Conservation (phyloP, 1,140 invertebrate species). For the Listronotus bonariensis region DNA sequence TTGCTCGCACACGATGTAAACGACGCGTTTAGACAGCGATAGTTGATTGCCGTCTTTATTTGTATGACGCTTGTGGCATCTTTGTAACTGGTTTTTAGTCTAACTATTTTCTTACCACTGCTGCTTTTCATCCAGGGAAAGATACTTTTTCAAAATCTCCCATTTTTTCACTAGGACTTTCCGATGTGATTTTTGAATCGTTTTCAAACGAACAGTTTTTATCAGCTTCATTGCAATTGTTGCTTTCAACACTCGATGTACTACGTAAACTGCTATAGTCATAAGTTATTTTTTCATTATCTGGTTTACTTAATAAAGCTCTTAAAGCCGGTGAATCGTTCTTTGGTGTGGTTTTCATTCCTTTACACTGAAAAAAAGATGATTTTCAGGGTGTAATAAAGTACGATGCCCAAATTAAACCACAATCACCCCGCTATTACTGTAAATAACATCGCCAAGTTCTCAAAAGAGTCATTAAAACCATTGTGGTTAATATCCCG, state of each 20-base stretch:
- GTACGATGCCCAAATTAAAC: too few relatives aligned
- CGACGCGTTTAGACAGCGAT: too few relatives aligned
- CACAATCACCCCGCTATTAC: too few relatives aligned
- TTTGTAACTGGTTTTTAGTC: too few relatives aligned
- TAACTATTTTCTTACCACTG: conserved; percentile 42
- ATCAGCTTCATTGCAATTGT: conserved; percentile 3
- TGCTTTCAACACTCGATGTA: conserved; percentile 3
- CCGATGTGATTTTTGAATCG: conserved; percentile 14
- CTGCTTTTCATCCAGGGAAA: conserved; percentile 56
- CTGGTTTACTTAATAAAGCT: conserved; percentile 58
- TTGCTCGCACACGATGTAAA: too few relatives aligned
- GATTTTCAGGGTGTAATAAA: too few relatives aligned
- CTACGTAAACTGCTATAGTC: conserved; percentile 35
- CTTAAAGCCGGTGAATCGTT: conserved; percentile 56
- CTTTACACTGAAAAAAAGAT: not conserved
- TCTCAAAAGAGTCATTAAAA: too few relatives aligned
- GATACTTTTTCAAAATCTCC: conserved; percentile 33
- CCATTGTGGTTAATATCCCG: too few relatives aligned
- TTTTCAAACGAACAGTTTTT: conserved; percentile 15
- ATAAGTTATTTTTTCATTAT: conserved; percentile 52
- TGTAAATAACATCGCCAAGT: too few relatives aligned
- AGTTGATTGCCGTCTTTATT: too few relatives aligned
- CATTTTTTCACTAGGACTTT: conserved; percentile 2
- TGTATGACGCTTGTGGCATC: too few relatives aligned
- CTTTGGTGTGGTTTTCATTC: conserved; percentile 11